phyloP scores from a whole-genome alignment of 2,797 vertebrate genomes.

The Pelochelys cantorii region DNA sequence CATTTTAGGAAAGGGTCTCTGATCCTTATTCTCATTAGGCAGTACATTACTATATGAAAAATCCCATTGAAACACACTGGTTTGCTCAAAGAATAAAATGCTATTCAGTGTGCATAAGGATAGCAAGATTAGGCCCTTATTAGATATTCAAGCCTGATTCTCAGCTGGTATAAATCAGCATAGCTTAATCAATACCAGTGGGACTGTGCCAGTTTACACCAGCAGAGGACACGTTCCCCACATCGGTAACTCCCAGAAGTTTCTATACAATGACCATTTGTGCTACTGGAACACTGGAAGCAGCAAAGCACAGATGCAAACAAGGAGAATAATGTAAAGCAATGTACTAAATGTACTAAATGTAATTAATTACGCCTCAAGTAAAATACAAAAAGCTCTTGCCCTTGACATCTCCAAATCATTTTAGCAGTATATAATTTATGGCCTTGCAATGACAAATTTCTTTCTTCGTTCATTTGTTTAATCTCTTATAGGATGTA shows the following conservation, averaged over 20 bases:
- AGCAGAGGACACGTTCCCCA: background rate
- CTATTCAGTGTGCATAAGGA: background rate
- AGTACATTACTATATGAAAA: background rate
- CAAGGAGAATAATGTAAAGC: background rate
- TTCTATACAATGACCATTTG: background rate
- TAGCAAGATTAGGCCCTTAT: background rate
- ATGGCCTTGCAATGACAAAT: background rate
- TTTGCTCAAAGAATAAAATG: background rate
- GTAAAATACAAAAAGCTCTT: background rate
- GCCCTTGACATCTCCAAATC: conserved; percentile 1
- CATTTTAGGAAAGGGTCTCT: background rate
- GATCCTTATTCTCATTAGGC: background rate
- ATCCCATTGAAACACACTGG: background rate
- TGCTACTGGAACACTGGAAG: background rate
- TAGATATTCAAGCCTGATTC: background rate
- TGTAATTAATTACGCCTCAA: conserved; percentile 20
- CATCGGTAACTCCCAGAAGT: background rate
- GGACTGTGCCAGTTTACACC: background rate
- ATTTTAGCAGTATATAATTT: conserved; percentile 39
- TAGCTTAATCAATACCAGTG: background rate
- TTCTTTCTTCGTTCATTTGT: conserved; percentile 13
- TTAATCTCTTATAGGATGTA: background rate
- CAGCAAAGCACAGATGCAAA: background rate
- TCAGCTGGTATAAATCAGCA: background rate
- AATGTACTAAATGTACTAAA: background rate